Evolutionary conservation across 2,797 vertebrate genomes (phyloP), one percentile per base, ranked within the genome.

Genomic region (Hippoglossus hippoglossus): DNA sequence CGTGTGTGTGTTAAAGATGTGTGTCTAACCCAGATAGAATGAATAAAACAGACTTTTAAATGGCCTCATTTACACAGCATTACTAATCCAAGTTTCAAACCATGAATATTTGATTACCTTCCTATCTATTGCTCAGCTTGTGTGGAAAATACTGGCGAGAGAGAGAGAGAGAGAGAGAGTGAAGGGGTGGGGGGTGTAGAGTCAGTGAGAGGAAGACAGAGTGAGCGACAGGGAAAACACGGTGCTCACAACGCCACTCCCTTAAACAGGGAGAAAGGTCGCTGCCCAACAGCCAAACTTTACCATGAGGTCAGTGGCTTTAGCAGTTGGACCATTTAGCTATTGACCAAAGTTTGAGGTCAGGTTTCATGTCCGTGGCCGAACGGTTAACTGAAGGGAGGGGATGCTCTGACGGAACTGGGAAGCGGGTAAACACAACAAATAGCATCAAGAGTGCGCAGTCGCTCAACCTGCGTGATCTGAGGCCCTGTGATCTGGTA

Each of bases 31-130:
- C 89, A 94, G 92, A 91, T 90, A 93, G 88, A 92, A 92, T 87
- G 84, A 93, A 93, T 93, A 90, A 93, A 94, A 94, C 93, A 94
- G 92, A 94, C 92, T 94, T 92, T 90, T 90, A 93, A 94, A 94
- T 92, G 82, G 88, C 90, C 90, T 94, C 85, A 92, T 94, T 94
- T 93, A 91, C 87, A 92, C 91, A 91, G 89, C 89, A 89, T 91
- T 84, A 90, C 85, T 88, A 91, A 92, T 91, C 82, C 81, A 78
- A 86, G 89, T 92, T 93, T 90, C 87, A 87, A 87, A 87, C 88
- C 89, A 93, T 93, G 83, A 94, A 94, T 94, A 93, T 94, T 94
- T 94, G 88, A 94, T 93, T 74, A 77, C 63, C 51, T 81, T 74
- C 80, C 84, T 62, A 83, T 91, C 83, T 82, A 87, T 90, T 77